Base-by-base conservation (phyloP, 2,888 invertebrate species). In the Tiliacea citrago region DNA sequence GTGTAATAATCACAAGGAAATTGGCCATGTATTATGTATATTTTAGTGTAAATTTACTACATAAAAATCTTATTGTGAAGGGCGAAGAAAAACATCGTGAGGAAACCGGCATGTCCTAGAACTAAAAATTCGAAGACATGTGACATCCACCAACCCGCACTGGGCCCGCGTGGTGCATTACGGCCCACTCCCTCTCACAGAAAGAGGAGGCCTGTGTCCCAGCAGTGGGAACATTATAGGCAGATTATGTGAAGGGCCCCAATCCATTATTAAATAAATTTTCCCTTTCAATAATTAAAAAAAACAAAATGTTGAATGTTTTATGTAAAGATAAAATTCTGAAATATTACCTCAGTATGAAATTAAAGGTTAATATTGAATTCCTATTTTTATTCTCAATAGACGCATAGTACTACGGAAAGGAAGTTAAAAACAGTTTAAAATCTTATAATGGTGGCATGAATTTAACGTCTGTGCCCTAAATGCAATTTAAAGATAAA, bases 341-440 rank as follows among this genome's bases (percentile, higher is more conserved):
- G 73, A 76, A 75, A 82, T 76, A 69, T 75, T 82, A 82, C 82
- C 82, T 82, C 79, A 76, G 29, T 69, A 63, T 71, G 47, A 79
- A 65, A 75, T 55, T 53, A 72, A 68, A 60, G 18, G 24, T 66
- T 42, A 67, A 70, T 55, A 39, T 18, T 60, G 35, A 51, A 61
- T 78, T 73, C 16, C 24, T 51, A 57, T 71, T 70, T 73, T 63
- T 55, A 55, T 74, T 58, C n/a, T 8, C n/a, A 35, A 72, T 51
- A 53, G n/a, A 51, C 1, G 21, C 53, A 35, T 62, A 63, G 45
- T n/a, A 7, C 7, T 51, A 65, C 29, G 42, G 21, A 39, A 24
- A 47, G n/a, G 0, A 47, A n/a, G 24, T 57, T 29, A 21, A 47
- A 70, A 39, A 8, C 7, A 16, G 16, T 42, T 39, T 21, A 7